Conservation (phyloP, 2,888 invertebrate species). For the Pammene fasciana region DNA sequence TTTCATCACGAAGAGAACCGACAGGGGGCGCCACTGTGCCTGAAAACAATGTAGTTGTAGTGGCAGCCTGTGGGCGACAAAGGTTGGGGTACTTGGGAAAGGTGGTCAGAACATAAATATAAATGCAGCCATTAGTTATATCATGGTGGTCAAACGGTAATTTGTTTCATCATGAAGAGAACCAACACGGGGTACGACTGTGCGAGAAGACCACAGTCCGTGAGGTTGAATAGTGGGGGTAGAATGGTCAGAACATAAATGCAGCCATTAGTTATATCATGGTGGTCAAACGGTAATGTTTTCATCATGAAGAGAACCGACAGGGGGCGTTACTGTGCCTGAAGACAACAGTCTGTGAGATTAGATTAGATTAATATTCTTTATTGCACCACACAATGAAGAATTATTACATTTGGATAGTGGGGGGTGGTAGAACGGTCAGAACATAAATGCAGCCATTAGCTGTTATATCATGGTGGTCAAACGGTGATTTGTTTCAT, state of each 20-base stretch:
- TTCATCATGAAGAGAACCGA: conserved; percentile 64
- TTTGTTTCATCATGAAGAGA: conserved; percentile 64
- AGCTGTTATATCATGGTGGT: conserved; percentile 60
- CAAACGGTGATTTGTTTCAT: conserved; percentile 69
- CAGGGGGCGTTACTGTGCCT: no score
- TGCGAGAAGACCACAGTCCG: no score
- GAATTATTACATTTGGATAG: no score
- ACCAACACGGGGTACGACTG: no score
- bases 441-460: conserved; percentile 65
- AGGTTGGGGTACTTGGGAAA: no score
- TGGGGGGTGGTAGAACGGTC: no score
- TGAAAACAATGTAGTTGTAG: not conserved
- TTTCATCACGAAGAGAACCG: conserved; percentile 65
- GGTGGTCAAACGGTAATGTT: conserved; percentile 64
- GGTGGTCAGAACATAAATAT: conserved; percentile 56
- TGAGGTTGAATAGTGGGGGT: no score
- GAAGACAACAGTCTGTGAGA: no score
- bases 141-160: conserved; percentile 65
- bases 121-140: conserved; percentile 63
- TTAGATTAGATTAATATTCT: no score
- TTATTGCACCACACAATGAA: no score
- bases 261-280: conserved; percentile 68
- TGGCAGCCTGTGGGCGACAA: no score
- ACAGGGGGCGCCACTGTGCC: no score
- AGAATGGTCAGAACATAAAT: conserved; percentile 58